These are phyloP conservation scores for Notolepis coatsorum DNA, from an alignment of 2,797 vertebrate genomes.

Conservation along the genomic window DNA sequence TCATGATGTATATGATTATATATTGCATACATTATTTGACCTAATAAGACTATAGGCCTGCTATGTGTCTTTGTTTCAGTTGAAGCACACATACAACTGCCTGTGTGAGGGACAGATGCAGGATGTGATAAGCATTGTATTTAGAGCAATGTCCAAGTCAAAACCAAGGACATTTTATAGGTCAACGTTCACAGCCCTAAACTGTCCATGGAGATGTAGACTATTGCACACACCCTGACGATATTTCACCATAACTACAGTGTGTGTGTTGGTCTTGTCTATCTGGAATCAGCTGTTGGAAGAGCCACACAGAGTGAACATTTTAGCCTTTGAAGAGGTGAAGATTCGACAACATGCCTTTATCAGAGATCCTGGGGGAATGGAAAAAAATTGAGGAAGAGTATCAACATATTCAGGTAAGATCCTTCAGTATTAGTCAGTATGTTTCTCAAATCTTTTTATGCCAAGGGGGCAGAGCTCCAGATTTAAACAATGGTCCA, in stretches of 20 bases:
- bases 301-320: background rate
- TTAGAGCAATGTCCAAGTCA: conserved; percentile 52
- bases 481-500: no score
- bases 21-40: no score
- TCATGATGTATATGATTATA: no score
- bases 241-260: conserved; percentile 22
- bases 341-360: conserved; percentile 59
- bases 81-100: no score
- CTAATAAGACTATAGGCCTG: no score
- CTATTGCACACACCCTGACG: conserved; percentile 38
- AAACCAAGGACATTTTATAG: conserved; percentile 48
- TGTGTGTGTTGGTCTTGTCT: conserved; percentile 19
- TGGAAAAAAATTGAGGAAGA: conserved; percentile 89
- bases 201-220: conserved; percentile 22
- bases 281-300: conserved; percentile 8
- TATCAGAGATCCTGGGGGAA: conserved; percentile 79
- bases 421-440: conserved; percentile 4
- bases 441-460: no score
- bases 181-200: conserved; percentile 80
- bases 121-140: conserved; percentile 20
- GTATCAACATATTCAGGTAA: conserved; percentile 89
- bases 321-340: background rate
- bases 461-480: no score
- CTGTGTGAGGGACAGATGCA: conserved; percentile 15
- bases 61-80: no score